Conservation (phyloP, 1,140 invertebrate genomes). For the Pseudomyrmex gracilis region DNA sequence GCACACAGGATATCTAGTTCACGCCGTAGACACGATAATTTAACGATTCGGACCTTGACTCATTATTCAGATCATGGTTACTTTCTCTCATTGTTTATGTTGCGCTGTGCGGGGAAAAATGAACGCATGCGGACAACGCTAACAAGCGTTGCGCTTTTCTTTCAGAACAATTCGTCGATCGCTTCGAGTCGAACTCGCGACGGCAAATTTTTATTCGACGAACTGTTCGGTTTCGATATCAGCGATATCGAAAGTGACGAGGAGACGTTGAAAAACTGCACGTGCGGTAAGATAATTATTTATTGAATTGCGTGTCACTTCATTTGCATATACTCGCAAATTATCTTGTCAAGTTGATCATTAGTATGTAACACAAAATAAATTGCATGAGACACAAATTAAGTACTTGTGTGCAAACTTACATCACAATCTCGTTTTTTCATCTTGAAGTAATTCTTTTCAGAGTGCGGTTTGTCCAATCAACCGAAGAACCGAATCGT, state of each 20-base stretch:
- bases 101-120: constrained; percentile 70
- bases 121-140: constrained; percentile 60
- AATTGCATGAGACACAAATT: too few relatives aligned
- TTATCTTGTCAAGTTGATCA: too few relatives aligned
- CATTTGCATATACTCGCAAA: too few relatives aligned
- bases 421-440: too few relatives aligned
- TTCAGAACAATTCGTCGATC: constrained; percentile 66
- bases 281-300: constrained; percentile 86
- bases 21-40: constrained; percentile 61
- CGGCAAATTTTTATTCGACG: constrained; percentile 88
- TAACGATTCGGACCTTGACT: constrained; percentile 76
- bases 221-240: constrained; percentile 87
- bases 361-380: too few relatives aligned
- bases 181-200: constrained; percentile 80
- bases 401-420: too few relatives aligned
- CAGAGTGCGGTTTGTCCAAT: constrained; percentile 90
- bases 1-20: constrained; percentile 55
- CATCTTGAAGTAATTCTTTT: constrained; percentile 61
- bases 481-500: constrained; percentile 90
- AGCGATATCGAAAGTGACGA: constrained; percentile 83
- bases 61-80: constrained; percentile 74
- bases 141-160: constrained; percentile 48
- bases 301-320: too few relatives aligned
- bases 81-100: constrained; percentile 74
- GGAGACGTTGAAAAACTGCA: constrained; percentile 86